These are phyloP conservation scores for Drosophila falleni DNA, from an alignment of 2,888 invertebrate genomes.

Conservation along the genomic window DNA sequence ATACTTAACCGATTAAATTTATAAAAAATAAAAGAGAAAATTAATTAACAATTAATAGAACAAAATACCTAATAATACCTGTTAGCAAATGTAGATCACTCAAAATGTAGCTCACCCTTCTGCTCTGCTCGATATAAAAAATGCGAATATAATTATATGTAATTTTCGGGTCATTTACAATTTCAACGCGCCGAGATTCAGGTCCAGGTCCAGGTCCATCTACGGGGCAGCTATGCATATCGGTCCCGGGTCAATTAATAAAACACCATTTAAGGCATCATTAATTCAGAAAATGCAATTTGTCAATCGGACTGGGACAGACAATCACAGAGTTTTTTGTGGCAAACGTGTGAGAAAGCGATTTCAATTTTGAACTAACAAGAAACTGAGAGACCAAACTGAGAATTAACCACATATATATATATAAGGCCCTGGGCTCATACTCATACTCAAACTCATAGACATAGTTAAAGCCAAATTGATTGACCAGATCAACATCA, in stretches of 20 bases:
- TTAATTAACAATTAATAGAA: slow-evolving; percentile 18
- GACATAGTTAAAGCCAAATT: slow-evolving; percentile 67
- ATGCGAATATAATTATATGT: slow-evolving; percentile 72
- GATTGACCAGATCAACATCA: slow-evolving; percentile 69
- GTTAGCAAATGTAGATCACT: slow-evolving; percentile 35
- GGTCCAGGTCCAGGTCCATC: slow-evolving; percentile 14
- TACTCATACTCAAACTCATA: slow-evolving; percentile 21
- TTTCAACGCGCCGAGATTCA: slow-evolving; percentile 52
- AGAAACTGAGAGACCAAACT: slow-evolving; percentile 6
- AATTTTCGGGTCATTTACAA: slow-evolving; percentile 59
- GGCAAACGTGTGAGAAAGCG: slow-evolving; percentile 74
- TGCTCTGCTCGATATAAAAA: slow-evolving; percentile 44
- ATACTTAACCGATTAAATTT: neutral
- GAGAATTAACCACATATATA: slow-evolving; percentile 13
- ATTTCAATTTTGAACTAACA: slow-evolving; percentile 61
- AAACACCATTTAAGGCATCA: slow-evolving; percentile 78
- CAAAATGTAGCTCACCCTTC: slow-evolving; percentile 16
- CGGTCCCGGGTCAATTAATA: slow-evolving; percentile 68
- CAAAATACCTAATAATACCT: neutral
- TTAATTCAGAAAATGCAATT: slow-evolving; percentile 76
- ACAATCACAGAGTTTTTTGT: slow-evolving; percentile 24
- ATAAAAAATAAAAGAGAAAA: neutral
- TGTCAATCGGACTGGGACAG: slow-evolving; percentile 63
- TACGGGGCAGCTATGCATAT: slow-evolving; percentile 4
- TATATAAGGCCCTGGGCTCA: slow-evolving; percentile 40